phyloP scores from a whole-genome alignment of 2,888 invertebrate species.

The Bellardia bayeri region DNA sequence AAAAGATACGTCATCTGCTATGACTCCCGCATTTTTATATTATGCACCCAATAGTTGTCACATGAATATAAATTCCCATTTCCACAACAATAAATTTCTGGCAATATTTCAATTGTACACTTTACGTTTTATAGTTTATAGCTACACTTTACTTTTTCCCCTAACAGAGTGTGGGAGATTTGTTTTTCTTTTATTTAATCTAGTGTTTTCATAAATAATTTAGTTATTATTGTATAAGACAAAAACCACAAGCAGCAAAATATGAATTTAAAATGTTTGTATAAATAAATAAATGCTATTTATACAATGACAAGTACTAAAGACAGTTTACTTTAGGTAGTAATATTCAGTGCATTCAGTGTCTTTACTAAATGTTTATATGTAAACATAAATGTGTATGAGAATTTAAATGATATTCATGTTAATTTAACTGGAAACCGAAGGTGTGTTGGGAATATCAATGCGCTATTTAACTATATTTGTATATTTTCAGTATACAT shows the following conservation, averaged over 20 bases:
- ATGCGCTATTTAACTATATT: background rate
- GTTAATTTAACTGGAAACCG: conserved; percentile 57
- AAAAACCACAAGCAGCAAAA: conserved; percentile 2
- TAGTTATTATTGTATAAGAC: conserved; percentile 32
- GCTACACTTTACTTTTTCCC: conserved; percentile 1
- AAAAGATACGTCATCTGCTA: too few relatives aligned
- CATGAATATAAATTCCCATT: too few relatives aligned
- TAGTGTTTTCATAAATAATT: conserved; percentile 40
- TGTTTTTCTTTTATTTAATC: conserved; percentile 1
- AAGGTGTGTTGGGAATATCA: conserved; percentile 68
- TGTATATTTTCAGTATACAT: background rate
- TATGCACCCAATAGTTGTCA: too few relatives aligned
- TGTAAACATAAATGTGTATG: background rate
- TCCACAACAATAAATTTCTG: background rate
- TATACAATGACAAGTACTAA: conserved; percentile 19
- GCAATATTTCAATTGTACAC: background rate
- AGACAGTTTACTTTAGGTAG: background rate
- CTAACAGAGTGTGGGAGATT: conserved; percentile 47
- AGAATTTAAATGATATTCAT: conserved; percentile 59
- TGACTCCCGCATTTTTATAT: too few relatives aligned
- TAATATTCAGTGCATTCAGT: background rate
- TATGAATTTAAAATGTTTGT: conserved; percentile 57
- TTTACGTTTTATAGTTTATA: background rate
- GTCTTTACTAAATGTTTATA: background rate
- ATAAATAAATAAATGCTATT: conserved; percentile 7